Evolutionary conservation across 2,113 vertebrate species (phyloP), one percentile per base, ranked within the genome.

Genomic region (Dendrocopos noguchii): DNA sequence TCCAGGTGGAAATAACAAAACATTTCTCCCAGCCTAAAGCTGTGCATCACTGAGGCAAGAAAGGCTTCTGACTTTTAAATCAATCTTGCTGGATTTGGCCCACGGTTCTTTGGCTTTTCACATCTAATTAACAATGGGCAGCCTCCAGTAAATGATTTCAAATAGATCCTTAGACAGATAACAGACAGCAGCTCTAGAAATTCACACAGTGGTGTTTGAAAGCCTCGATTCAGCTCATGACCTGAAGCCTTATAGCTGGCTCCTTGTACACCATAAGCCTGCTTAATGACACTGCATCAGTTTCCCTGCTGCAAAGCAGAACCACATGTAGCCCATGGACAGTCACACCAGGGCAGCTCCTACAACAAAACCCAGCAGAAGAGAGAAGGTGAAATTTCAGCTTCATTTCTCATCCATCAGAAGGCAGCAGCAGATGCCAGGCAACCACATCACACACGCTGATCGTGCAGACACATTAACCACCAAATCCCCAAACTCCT

Each of bases 281-380:
- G 5, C 24, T 11, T 2, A 33, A 67, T 0, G 0, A 59, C 3
- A n/a, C 16, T 16, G 0, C 5, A 19, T 55, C 4, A 1, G 17
- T 29, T 78, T 71, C 44, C 28, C 61, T 60, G 63, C 36, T 4
- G 4, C 61, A 6, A 7, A 87, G 46, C 61, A 44, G n/a, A 80
- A 34, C 27, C 34, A 27, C 60, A 29, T 59, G 28, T 20, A 64
- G 24, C 10, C 50, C 22, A 9, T 5, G 10, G 15, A 44, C 4
- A 25, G 31, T n/a, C 63, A 64, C 42, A 78, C 3, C 9, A 46
- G 46, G 12, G 33, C 2, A 0, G 19, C 44, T 90, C 47, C 59
- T 83, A 50, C 56, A 27, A 65, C 29, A 8, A 83, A 13, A 56
- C 31, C 75, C 57, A 33, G 4, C 20, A n/a, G 34, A 77, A 56